Evolutionary conservation across 1,140 invertebrate genomes (phyloP).

Genomic region (Pemphigus obesinymphae): DNA sequence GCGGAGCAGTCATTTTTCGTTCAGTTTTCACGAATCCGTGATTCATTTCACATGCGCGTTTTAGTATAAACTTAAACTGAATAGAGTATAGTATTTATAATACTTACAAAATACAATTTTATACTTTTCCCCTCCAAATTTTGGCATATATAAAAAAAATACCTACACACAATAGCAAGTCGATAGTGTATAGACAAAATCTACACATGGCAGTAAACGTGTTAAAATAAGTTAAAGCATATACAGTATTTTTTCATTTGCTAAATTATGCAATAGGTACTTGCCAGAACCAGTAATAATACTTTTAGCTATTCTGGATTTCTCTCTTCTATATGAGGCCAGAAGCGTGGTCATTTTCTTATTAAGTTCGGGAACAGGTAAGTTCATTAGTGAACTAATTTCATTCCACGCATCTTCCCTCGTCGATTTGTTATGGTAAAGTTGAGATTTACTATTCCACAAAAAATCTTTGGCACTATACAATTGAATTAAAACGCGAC

Average conservation of each 20-base stretch:
- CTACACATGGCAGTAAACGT: too few relatives aligned
- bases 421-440: not conserved
- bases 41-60: too few relatives aligned
- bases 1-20: too few relatives aligned
- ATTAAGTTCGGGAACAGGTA: constrained; percentile 45
- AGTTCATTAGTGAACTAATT: constrained; percentile 42
- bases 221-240: not conserved
- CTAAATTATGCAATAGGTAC: not conserved
- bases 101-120: too few relatives aligned
- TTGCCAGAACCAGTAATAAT: not conserved
- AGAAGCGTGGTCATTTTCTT: constrained; percentile 47
- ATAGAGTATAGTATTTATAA: too few relatives aligned
- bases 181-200: too few relatives aligned
- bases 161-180: too few relatives aligned
- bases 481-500: not conserved
- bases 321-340: constrained; percentile 47
- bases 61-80: too few relatives aligned
- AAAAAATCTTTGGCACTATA: not conserved
- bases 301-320: constrained; percentile 11
- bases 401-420: constrained; percentile 43
- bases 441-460: constrained; percentile 8
- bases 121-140: too few relatives aligned
- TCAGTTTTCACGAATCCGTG: too few relatives aligned
- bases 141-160: too few relatives aligned
- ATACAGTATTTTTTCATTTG: too few relatives aligned